Base-by-base conservation (phyloP, 1,140 invertebrate genomes). In the Hycleus phaleratus region DNA sequence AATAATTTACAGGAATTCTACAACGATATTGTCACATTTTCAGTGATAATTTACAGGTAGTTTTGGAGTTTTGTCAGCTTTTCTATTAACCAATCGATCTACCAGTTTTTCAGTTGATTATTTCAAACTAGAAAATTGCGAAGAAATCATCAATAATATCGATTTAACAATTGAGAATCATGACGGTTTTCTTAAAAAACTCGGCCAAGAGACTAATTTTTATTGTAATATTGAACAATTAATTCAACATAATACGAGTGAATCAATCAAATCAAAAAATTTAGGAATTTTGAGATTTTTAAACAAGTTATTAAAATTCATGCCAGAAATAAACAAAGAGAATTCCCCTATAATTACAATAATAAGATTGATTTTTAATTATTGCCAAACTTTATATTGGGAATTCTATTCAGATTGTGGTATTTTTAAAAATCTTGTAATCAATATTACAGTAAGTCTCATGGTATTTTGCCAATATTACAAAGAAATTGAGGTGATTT, bases 41-140 rank as follows among this genome's bases (percentile, higher is more conserved):
- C 38, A 32, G 24, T 55, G 18, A 45, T 49, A 25, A 43, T 60
- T 32, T 56, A 51, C 38, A 60, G 57, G 57, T 53, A 52, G 46
- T 26, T 26, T 32, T 5, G 8, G 12, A 18, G 18, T 18, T 18
- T 18, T 18, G 2, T 18, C 18, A 18, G 18, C 18, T 18, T 18
- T 18, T 18, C 18, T 18, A 18, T 18, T 18, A 18, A 18, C 18
- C 18, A 18, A 18, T 18, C 18, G 18, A 18, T 18, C 2, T 18
- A 1, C 0, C 12, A 18, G 7, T 11, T 24, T 38, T 6, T 47
- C 40, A 8, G 43, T 51, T 51, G 46, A 43, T 40, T 45, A 26
- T 49, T 57, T 49, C 18, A 44, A 26, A 48, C 40, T 8, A 12
- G 32, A 18, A 53, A 43, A 24, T 55, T 49, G 46, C n/a, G 4